phyloP scores from a whole-genome alignment of 2,113 vertebrate genomes.

The Myotis davidii region DNA sequence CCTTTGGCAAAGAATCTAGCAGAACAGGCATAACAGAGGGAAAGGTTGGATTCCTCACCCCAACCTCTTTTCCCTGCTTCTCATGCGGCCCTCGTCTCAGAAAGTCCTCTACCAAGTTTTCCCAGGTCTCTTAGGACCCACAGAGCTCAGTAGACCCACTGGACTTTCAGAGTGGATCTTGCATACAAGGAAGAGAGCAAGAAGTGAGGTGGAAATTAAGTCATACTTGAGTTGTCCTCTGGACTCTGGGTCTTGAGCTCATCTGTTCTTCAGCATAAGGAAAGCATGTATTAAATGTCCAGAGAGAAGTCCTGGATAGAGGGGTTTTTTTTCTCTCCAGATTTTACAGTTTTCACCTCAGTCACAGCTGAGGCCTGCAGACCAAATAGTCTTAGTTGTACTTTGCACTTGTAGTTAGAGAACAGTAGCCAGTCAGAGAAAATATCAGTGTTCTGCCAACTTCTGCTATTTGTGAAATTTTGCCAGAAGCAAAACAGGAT shows the following conservation, averaged over 20 bases:
- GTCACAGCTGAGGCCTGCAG: neutral
- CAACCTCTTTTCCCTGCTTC: neutral
- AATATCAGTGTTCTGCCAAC: constrained; percentile 69
- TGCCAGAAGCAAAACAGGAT: constrained; percentile 79
- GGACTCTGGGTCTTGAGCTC: neutral
- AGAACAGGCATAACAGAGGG: neutral
- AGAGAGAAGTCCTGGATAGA: neutral
- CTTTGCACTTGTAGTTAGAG: constrained; percentile 23
- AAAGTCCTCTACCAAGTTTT: neutral
- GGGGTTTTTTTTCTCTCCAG: fast-evolving
- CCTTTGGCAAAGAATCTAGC: constrained; percentile 11
- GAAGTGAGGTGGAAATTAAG: neutral
- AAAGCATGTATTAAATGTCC: neutral
- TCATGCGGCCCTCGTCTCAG: neutral
- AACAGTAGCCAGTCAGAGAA: constrained; percentile 73
- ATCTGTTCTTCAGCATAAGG: neutral
- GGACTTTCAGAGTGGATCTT: neutral
- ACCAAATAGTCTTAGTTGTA: neutral
- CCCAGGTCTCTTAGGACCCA: neutral
- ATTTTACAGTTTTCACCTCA: constrained; percentile 34
- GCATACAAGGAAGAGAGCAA: neutral
- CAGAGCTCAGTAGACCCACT: fast-evolving
- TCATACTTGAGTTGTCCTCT: neutral
- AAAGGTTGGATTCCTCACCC: neutral
- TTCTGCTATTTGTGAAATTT: constrained; percentile 68